Evolutionary conservation across 1,140 invertebrate genomes (phyloP), one percentile per base, ranked within the genome.

Genomic region (Chlorops oryzae): DNA sequence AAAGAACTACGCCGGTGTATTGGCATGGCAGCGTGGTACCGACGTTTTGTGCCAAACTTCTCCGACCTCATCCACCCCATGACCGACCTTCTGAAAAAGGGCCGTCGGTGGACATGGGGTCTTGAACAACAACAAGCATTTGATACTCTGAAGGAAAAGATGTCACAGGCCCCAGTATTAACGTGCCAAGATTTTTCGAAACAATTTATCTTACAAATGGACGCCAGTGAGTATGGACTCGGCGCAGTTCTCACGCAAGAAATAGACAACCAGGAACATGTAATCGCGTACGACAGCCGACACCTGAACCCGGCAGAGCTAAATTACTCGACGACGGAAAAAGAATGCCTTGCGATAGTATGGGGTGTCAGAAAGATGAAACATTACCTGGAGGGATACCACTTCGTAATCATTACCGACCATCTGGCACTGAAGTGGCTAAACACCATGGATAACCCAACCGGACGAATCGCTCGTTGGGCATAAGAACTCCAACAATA

Each of bases 321-420:
- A 35, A 75, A 77, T 21, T 78, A 75, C 50, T 55, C 54, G 3
- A 59, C 59, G 5, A 74, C 72, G 1, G 75, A 80, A 57, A 54
- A 61, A 43, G 76, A 80, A 65, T 70, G 67, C 45, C 52, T 79
- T 25, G 74, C 73, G 0, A 62, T 78, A 10, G 35, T 79, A 15
- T 44, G 49, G 39, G 39, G 23, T 9, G 37, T 51, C 24, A 24
- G 39, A n/a, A 52, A 47, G 23, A 34, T 52, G 37, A 5, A 39
- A 12, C 23, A 15, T 9, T 52, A 52, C 34, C 23, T 51, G n/a
- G 42, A 50, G 23, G 49, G 44, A 7, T 47, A 46, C 13, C n/a
- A 38, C 5, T 55, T 55, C 28, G 35, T 9, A 5, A 38, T 51
- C 2, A 35, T 50, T 3, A 47, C 53, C 6, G 53, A 55, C 20